Conservation (phyloP, 2,113 vertebrate genomes). For the Cyanoramphus novaezelandiae region DNA sequence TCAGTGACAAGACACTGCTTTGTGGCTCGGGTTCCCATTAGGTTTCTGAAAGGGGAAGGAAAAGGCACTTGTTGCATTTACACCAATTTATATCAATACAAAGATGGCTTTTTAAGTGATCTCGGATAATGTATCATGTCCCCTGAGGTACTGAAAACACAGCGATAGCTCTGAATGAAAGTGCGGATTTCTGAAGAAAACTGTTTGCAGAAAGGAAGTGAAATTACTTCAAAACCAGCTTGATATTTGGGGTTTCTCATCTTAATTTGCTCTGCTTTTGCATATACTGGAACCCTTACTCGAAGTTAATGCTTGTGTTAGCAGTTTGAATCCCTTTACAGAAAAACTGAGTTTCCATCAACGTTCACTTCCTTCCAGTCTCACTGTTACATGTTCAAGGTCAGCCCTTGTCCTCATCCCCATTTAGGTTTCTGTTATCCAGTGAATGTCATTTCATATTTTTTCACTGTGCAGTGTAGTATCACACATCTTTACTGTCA, state of each 20-base stretch:
- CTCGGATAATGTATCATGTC: not conserved
- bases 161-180: not conserved
- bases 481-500: not conserved
- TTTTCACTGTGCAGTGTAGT: not conserved
- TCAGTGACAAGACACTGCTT: not conserved
- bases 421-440: not conserved
- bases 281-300: not conserved
- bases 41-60: not conserved
- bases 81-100: not conserved
- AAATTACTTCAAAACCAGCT: not conserved
- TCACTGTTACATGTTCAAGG: not conserved
- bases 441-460: not conserved
- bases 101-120: not conserved
- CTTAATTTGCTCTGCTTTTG: not conserved
- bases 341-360: not conserved
- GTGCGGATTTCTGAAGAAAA: not conserved
- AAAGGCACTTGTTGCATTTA: not conserved
- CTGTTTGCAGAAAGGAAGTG: not conserved
- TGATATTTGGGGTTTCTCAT: not conserved
- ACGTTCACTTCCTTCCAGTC: rapidly evolving
- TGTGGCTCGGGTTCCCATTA: not conserved
- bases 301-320: not conserved
- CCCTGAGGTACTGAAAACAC: not conserved
- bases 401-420: not conserved
- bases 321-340: not conserved